phyloP scores from a whole-genome alignment of 2,888 invertebrate genomes.

The Aproaerema taeniolella region DNA sequence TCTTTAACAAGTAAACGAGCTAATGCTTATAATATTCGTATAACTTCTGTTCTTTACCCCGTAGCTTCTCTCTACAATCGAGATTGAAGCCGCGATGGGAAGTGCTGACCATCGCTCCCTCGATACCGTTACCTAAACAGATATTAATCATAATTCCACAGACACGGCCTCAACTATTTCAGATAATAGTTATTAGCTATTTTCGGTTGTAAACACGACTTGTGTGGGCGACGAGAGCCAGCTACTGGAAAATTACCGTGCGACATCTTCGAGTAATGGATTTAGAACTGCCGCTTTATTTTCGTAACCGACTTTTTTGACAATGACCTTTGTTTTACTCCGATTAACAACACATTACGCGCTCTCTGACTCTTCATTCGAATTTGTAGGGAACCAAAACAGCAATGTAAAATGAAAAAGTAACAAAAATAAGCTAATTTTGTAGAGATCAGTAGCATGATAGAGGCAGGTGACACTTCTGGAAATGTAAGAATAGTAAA shows the following conservation, averaged over 20 bases:
- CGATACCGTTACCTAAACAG: slow-evolving; percentile 68
- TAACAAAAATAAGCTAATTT: too few relatives aligned
- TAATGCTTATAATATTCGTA: too few relatives aligned
- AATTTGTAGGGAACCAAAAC: too few relatives aligned
- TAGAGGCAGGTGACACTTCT: slow-evolving; percentile 60
- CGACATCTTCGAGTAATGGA: slow-evolving; percentile 68
- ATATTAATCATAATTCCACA: slow-evolving; percentile 77
- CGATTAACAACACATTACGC: too few relatives aligned
- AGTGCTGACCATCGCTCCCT: slow-evolving; percentile 24
- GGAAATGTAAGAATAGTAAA: slow-evolving; percentile 56
- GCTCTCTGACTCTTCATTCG: too few relatives aligned
- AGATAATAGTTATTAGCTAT: slow-evolving; percentile 72
- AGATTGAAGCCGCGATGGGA: slow-evolving; percentile 7
- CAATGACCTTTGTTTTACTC: too few relatives aligned
- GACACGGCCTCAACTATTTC: slow-evolving; percentile 62
- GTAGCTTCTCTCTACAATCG: background rate
- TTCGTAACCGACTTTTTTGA: too few relatives aligned
- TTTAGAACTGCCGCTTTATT: slow-evolving; percentile 72
- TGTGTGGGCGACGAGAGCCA: slow-evolving; percentile 57
- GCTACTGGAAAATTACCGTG: slow-evolving; percentile 74
- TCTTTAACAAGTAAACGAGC: too few relatives aligned
- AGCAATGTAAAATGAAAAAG: too few relatives aligned
- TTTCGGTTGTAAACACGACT: slow-evolving; percentile 53
- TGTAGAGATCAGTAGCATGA: too few relatives aligned
- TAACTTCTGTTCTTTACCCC: too few relatives aligned